These are phyloP conservation scores for Macrosoma leucophasiata DNA, from an alignment of 2,888 invertebrate species.

Conservation along the genomic window DNA sequence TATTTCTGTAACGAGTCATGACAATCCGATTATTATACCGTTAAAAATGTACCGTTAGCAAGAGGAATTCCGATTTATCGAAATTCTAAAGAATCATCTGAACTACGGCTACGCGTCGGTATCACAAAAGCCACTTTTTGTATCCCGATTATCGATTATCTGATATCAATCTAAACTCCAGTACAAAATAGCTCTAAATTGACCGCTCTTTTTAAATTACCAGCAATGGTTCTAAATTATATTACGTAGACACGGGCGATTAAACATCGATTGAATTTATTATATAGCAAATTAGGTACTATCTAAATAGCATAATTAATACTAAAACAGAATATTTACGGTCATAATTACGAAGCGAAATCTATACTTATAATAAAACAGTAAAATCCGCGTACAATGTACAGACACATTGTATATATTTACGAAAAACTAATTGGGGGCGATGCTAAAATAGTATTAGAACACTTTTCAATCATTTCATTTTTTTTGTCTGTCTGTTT, in stretches of 20 bases:
- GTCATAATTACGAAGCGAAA: too few species aligned
- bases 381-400: too few species aligned
- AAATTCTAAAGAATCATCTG: constrained; percentile 30
- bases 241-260: constrained; percentile 24
- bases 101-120: constrained; percentile 31
- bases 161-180: constrained; percentile 17
- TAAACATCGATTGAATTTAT: constrained; percentile 4
- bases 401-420: too few species aligned
- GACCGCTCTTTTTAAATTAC: constrained; percentile 14
- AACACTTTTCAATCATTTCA: too few species aligned
- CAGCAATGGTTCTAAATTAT: constrained; percentile 20
- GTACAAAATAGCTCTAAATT: constrained; percentile 6
- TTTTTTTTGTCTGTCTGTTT: too few species aligned
- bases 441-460: too few species aligned
- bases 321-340: too few species aligned
- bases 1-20: constrained; percentile 54
- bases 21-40: constrained; percentile 61
- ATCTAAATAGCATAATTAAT: constrained; percentile 10
- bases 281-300: constrained; percentile 2
- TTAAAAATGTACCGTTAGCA: constrained; percentile 60
- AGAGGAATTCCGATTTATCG: constrained; percentile 52
- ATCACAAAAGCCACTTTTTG: constrained; percentile 29
- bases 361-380: too few species aligned
- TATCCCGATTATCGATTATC: constrained; percentile 20
- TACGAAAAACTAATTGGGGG: too few species aligned